Evolutionary conservation across 1,140 invertebrate genomes (phyloP).

Genomic region (Ylistrum balloti): DNA sequence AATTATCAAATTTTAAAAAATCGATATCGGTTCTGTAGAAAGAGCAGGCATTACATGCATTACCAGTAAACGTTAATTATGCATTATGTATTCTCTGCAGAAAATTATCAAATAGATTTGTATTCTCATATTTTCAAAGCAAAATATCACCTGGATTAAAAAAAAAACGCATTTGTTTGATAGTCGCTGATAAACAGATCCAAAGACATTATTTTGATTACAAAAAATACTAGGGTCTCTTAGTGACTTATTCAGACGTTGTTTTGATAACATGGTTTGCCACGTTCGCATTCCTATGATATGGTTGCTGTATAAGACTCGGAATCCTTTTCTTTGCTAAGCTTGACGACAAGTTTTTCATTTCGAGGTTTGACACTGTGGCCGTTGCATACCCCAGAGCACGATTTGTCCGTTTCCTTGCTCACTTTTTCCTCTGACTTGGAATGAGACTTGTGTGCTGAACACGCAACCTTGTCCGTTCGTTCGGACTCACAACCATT

Average conservation of each 20-base stretch:
- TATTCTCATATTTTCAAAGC: no score
- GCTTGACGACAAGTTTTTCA: constrained; percentile 52
- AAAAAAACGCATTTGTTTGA: no score
- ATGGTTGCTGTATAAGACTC: constrained; percentile 48
- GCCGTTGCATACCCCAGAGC: constrained; percentile 48
- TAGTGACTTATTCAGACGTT: neutral
- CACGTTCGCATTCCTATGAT: neutral
- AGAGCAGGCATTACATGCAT: no score
- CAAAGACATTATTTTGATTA: no score
- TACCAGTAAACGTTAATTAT: no score
- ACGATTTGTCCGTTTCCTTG: constrained; percentile 27
- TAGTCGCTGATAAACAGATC: no score
- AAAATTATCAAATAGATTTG: no score
- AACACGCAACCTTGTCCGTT: neutral
- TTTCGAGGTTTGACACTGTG: constrained; percentile 44
- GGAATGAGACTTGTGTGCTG: constrained; percentile 32
- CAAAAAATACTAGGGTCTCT: no score
- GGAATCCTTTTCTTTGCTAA: constrained; percentile 49
- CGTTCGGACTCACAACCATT: constrained; percentile 15
- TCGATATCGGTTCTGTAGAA: no score
- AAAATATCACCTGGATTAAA: no score
- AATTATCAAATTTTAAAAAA: no score
- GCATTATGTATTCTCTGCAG: no score
- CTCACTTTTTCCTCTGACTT: constrained; percentile 22
- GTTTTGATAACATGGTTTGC: neutral